These are phyloP conservation scores for Notoglanidium macrostoma DNA, from an alignment of 2,797 vertebrate species.

Conservation along the genomic window DNA sequence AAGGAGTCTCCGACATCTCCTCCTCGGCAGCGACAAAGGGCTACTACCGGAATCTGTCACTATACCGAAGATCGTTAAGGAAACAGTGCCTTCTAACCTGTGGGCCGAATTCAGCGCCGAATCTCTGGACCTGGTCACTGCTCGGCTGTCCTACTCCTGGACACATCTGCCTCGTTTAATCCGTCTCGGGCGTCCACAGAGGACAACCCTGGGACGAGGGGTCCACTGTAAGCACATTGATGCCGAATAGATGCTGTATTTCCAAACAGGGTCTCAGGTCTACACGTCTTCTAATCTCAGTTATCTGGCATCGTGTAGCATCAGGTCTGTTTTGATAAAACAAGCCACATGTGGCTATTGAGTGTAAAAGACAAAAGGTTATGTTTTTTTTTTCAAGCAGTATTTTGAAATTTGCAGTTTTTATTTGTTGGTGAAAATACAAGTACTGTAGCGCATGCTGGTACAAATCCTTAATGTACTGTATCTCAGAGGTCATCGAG, in stretches of 20 bases:
- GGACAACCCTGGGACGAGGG: conserved; percentile 60
- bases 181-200: conserved; percentile 71
- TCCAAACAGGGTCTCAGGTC: not conserved
- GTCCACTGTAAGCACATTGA: conserved; percentile 63
- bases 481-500: conserved; percentile 5
- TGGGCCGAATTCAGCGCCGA: conserved; percentile 71
- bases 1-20: conserved; percentile 76
- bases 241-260: conserved; percentile 38
- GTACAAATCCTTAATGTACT: conserved; percentile 14
- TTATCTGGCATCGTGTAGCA: not conserved
- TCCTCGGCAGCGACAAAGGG: conserved; percentile 70
- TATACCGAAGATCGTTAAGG: conserved; percentile 77
- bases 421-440: not conserved
- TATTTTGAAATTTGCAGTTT: conserved; percentile 8
- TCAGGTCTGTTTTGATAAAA: not conserved
- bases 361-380: too few relatives aligned
- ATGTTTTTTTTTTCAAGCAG: not conserved
- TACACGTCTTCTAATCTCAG: not conserved
- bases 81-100: conserved; percentile 74
- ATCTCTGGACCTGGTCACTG: conserved; percentile 70
- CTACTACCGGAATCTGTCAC: conserved; percentile 71
- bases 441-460: not conserved
- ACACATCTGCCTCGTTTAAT: conserved; percentile 78
- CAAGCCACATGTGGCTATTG: too few relatives aligned
- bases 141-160: conserved; percentile 79